Conservation (phyloP, 2,797 vertebrate species). For the Diplodus sargus region DNA sequence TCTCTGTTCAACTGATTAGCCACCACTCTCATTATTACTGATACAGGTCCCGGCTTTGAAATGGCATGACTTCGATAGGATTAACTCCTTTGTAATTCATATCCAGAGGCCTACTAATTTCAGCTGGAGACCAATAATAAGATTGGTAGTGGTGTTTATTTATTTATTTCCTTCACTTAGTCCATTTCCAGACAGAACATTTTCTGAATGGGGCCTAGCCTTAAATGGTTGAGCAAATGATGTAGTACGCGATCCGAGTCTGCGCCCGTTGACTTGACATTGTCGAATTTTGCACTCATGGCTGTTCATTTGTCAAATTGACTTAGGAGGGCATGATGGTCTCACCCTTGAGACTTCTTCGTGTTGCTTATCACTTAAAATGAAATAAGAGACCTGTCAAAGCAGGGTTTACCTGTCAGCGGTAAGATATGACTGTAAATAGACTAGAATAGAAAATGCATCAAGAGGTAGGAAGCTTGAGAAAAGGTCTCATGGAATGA, state of each 20-base stretch:
- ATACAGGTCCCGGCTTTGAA: conserved; percentile 68
- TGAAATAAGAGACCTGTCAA: conserved; percentile 68
- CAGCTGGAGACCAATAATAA: conserved; percentile 59
- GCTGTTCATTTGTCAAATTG: conserved; percentile 73
- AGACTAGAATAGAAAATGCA: conserved; percentile 49
- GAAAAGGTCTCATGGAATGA: conserved; percentile 1
- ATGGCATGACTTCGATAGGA: conserved; percentile 66
- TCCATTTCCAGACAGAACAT: conserved; percentile 35
- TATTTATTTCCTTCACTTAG: conserved; percentile 37
- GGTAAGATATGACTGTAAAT: conserved; percentile 54
- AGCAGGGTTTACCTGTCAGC: conserved; percentile 58
- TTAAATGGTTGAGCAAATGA: conserved; percentile 44
- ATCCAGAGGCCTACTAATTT: conserved; percentile 58
- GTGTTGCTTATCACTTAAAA: conserved; percentile 66
- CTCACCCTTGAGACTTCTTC: conserved; percentile 64
- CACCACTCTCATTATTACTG: conserved; percentile 69
- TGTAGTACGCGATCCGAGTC: conserved; percentile 52
- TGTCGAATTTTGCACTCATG: conserved; percentile 54
- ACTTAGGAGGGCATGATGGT: conserved; percentile 65
- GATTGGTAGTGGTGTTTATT: conserved; percentile 33
- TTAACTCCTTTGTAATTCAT: conserved; percentile 72
- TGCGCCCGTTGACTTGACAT: conserved; percentile 42
- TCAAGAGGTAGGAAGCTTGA: conserved; percentile 15
- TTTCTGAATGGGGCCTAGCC: conserved; percentile 16
- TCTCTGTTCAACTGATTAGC: conserved; percentile 81